Evolutionary conservation across 2,113 vertebrate genomes (phyloP), one percentile per base, ranked within the genome.

Genomic region (Menura novaehollandiae): DNA sequence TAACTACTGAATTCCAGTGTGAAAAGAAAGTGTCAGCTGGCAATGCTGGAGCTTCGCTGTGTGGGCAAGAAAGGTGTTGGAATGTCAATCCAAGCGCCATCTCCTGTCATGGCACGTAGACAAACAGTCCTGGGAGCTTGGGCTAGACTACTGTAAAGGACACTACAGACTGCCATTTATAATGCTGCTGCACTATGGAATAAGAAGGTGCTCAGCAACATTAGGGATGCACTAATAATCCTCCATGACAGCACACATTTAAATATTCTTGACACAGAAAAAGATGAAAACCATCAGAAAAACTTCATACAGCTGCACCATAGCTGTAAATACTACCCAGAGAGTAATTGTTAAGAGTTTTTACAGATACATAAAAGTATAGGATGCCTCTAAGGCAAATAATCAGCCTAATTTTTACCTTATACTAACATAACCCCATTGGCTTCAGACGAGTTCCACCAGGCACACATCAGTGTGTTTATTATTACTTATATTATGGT

Each of bases 1-100:
- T 95, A 94, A 93, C 88, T 63, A 64, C 82, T 68, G 43, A 86
- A 94, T 92, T 96, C 90, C 96, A 94, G 64, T 2, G 11, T 74
- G 72, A 93, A 78, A 94, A 93, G 85, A 93, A 86, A 94, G 91
- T 93, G 95, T 94, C 97, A 97, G 94, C 93, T 97, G 97, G 93
- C 84, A 95, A 72, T 71, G 84, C 88, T 94, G 79, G 79, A 91
- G 73, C 96, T 95, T 86, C 1, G 5, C 94, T 94, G 85, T 79
- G 87, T 89, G 72, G 69, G 75, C 94, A 96, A 94, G 96, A 91
- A 93, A 89, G 68, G 75, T 96, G 91, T 87, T 94, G 92, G 92
- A 95, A 97, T 95, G 94, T 91, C 96, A 96, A 81, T 95, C 83
- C 77, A 88, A 87, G 84, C 59, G 85, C 79, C 93, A 47, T 71